Percentiles rank a stretch among this genome's conserved stretches.
phyloP scores from a whole-genome alignment of 2,113 vertebrate genomes.

The Oryzias curvinotus region DNA sequence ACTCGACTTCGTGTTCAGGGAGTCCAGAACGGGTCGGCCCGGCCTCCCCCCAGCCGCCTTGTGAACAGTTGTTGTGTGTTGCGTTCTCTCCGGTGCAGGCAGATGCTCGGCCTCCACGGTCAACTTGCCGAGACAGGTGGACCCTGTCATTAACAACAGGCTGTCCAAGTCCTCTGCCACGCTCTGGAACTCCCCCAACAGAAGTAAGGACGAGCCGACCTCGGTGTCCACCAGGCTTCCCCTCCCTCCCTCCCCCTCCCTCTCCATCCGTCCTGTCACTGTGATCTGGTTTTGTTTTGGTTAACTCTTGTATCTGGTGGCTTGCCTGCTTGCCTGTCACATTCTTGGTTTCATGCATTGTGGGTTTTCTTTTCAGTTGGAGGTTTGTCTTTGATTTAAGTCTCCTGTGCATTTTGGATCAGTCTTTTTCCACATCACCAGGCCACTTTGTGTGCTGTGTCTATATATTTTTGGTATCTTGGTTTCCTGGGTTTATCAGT shows the following conservation, averaged over 20 bases:
- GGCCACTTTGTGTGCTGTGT: conserved; percentile 47
- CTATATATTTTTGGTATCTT: conserved; percentile 22
- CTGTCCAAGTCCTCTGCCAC: conserved; percentile 98
- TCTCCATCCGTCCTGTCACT: conserved; percentile 27
- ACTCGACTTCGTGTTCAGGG: conserved; percentile 5
- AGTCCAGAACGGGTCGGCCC: neutral
- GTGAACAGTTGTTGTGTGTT: conserved; percentile 79
- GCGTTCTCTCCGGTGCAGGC: conserved; percentile 92
- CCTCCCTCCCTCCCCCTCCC: conserved; percentile 19
- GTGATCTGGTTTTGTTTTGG: conserved; percentile 56
- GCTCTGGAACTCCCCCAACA: conserved; percentile 98
- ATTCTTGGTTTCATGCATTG: conserved; percentile 66
- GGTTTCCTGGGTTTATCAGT: conserved; percentile 39
- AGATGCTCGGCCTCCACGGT: conserved; percentile 96
- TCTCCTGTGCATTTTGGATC: conserved; percentile 68
- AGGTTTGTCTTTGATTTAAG: conserved; percentile 61
- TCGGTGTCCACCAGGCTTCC: conserved; percentile 64
- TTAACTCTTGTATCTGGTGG: conserved; percentile 71
- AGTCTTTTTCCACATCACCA: conserved; percentile 56
- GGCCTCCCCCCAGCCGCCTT: conserved; percentile 29
- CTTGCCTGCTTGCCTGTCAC: conserved; percentile 76
- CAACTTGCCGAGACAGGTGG: conserved; percentile 95
- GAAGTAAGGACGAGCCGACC: conserved; percentile 88
- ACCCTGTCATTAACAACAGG: conserved; percentile 97
- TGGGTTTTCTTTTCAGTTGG: conserved; percentile 66